Conservation (phyloP, 2,113 vertebrate genomes). For the Xiphias gladius region DNA sequence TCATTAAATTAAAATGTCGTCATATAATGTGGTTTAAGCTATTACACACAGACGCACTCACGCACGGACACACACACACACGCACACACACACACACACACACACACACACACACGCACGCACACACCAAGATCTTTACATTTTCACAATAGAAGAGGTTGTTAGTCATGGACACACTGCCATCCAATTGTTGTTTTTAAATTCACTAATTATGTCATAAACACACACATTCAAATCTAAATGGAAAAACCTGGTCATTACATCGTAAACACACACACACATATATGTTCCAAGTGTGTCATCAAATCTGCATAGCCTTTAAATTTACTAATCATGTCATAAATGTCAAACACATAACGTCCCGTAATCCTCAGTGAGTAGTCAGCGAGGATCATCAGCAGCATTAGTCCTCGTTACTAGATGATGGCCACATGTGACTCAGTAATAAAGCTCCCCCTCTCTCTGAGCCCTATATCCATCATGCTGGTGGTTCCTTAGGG, state of each 20-base stretch:
- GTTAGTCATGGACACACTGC: constrained; percentile 10
- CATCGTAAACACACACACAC: constrained; percentile 26
- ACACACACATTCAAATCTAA: constrained; percentile 5
- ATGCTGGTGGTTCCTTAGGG: constrained; percentile 27
- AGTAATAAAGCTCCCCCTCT: constrained; percentile 30
- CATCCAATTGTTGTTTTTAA: constrained; percentile 15
- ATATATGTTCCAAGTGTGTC: constrained; percentile 1
- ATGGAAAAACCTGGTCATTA: constrained; percentile 20
- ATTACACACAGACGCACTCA: constrained; percentile 3
- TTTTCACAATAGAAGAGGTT: not conserved
- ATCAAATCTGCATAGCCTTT: constrained; percentile 27
- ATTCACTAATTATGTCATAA: constrained; percentile 46
- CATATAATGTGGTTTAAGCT: constrained; percentile 31
- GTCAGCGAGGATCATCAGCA: constrained; percentile 11
- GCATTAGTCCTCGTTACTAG: constrained; percentile 54
- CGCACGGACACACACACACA: no score
- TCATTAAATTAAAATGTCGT: no score
- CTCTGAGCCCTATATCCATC: constrained; percentile 30
- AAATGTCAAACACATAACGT: constrained; percentile 40
- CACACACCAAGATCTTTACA: not conserved
- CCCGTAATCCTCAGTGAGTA: not conserved
- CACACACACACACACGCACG: constrained; percentile 16
- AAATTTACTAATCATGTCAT: constrained; percentile 47
- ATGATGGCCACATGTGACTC: constrained; percentile 24
- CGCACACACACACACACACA: no score